Evolutionary conservation across 2,888 invertebrate genomes (phyloP).

Genomic region (Macrophya alboannulata): DNA sequence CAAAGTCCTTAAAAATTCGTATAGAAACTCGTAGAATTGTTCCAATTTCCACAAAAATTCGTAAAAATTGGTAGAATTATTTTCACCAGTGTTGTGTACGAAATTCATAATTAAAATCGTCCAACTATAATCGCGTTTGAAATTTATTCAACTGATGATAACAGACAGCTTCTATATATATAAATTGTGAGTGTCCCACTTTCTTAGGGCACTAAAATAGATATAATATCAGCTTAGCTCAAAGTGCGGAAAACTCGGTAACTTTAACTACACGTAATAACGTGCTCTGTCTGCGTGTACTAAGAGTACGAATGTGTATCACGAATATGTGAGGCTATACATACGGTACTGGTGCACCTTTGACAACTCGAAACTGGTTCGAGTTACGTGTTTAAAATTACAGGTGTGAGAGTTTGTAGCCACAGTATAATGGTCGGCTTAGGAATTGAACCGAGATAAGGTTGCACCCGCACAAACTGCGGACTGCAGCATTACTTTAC

Average conservation of each 20-base stretch:
- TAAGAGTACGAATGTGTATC: neutral
- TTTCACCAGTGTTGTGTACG: too few species aligned
- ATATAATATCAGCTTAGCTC: conserved; percentile 11
- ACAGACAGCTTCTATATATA: neutral
- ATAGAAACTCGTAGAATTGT: too few species aligned
- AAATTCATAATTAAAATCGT: neutral
- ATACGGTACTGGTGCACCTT: neutral
- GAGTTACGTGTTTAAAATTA: neutral
- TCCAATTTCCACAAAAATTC: too few species aligned
- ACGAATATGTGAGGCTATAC: neutral
- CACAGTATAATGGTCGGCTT: neutral
- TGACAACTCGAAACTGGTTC: neutral
- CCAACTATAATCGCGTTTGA: neutral
- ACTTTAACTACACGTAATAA: neutral
- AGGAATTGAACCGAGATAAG: neutral
- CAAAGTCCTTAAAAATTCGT: too few species aligned
- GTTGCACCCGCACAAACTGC: conserved; percentile 35
- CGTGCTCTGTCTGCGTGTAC: neutral
- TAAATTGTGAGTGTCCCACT: conserved; percentile 11
- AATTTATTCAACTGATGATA: neutral
- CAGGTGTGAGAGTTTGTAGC: neutral
- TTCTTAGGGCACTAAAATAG: conserved; percentile 3
- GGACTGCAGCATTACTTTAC: conserved; percentile 16
- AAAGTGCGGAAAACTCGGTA: conserved; percentile 8
- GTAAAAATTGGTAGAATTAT: too few species aligned